phyloP scores from a whole-genome alignment of 2,888 invertebrate species.

The Argyresthia goedartella region DNA sequence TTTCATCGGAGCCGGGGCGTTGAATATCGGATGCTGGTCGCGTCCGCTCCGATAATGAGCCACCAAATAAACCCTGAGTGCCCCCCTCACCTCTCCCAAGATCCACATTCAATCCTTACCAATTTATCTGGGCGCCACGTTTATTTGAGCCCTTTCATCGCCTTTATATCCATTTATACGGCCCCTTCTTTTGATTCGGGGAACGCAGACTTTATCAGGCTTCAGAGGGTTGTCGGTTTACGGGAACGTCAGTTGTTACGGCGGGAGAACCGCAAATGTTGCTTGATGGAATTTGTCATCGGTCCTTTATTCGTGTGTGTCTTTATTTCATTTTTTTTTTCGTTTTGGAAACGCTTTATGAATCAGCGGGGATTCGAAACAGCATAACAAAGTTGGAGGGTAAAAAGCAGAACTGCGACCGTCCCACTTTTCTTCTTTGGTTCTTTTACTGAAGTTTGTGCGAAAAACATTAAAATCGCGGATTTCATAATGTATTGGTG shows the following conservation, averaged over 20 bases:
- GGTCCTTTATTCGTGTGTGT: too few relatives aligned
- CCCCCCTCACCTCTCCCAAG: background rate
- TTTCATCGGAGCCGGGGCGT: background rate
- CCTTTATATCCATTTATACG: background rate
- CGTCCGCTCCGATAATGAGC: constrained; percentile 24
- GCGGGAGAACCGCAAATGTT: too few relatives aligned
- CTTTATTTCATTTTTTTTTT: too few relatives aligned
- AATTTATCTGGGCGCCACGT: background rate
- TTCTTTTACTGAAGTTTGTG: too few relatives aligned
- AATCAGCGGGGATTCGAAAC: too few relatives aligned
- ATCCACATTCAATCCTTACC: background rate
- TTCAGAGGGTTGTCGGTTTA: background rate
- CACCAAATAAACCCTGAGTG: constrained; percentile 17
- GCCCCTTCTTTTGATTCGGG: background rate
- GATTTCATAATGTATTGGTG: too few relatives aligned
- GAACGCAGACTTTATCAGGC: background rate
- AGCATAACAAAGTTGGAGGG: too few relatives aligned
- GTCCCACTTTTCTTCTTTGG: too few relatives aligned
- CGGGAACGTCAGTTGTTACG: background rate
- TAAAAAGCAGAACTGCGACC: too few relatives aligned
- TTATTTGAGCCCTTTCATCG: constrained; percentile 1
- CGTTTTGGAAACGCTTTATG: too few relatives aligned
- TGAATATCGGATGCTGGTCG: constrained; percentile 19
- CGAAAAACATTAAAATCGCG: too few relatives aligned
- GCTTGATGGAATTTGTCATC: too few relatives aligned